Evolutionary conservation across 2,888 invertebrate species (phyloP), one percentile per base, ranked within the genome.

Genomic region (Scaptomyza polygonia): DNA sequence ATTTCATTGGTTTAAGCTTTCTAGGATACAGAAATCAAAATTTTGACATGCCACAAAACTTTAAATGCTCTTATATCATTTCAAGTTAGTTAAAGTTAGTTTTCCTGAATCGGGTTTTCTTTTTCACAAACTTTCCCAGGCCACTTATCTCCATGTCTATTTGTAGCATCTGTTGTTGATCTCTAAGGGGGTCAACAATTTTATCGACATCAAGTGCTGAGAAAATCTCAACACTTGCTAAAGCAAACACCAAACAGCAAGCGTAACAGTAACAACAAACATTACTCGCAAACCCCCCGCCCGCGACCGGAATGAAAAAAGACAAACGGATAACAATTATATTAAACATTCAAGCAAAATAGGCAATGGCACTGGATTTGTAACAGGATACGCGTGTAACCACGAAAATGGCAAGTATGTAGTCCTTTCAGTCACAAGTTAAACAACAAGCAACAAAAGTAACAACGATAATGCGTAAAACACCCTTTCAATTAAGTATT

Each of bases 351-450:
- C 69, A 82, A 68, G 75, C 78, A 85, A 83, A 79, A 77, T 72
- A 79, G 54, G 54, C 75, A 70, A 71, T 61, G 75, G 67, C 88
- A 86, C 78, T 81, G 89, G 90, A 89, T 90, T 90, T 90, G 91
- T 86, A 91, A 91, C 90, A 88, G 88, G 91, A 91, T 91, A 91
- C 85, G 86, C 91, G 91, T 91, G 91, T 88, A 90, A 90, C 89
- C 91, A 88, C 88, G 85, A 39, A 78, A 87, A 66, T 70, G 78
- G 66, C 74, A 65, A 74, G 67, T 12, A 3, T 4, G 11, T n/a
- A 9, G 39, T 39, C 9, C 72, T 63, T 62, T 47, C 44, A 53
- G 45, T 45, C 43, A 30, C 29, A 14, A 21, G 16, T 34, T 21
- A 61, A 56, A 42, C n/a, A 12, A 36, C 14, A 16, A 14, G 11